phyloP scores from a whole-genome alignment of 2,113 vertebrate genomes.

The Dicentrarchus labrax region DNA sequence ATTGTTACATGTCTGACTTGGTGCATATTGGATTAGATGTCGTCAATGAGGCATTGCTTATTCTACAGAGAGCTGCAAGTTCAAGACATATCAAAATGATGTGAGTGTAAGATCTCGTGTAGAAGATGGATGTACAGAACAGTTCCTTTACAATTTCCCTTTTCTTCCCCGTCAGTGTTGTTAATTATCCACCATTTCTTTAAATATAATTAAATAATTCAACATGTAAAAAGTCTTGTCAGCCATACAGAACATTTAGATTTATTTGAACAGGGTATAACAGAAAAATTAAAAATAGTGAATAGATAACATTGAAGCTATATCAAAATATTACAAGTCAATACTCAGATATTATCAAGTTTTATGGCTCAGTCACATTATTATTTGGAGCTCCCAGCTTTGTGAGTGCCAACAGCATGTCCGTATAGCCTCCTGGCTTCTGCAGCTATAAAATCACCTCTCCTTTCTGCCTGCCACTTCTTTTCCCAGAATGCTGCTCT shows the following conservation, averaged over 20 bases:
- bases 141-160: background rate
- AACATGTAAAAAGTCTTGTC: background rate
- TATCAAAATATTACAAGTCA: background rate
- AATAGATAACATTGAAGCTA: background rate
- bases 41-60: background rate
- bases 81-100: too few relatives aligned
- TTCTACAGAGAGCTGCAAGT: background rate
- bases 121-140: background rate
- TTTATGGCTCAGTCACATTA: background rate
- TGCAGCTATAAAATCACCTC: conserved; percentile 23
- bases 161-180: background rate
- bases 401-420: background rate
- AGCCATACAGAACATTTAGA: background rate
- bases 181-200: background rate
- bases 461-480: conserved; percentile 23
- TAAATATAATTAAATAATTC: background rate
- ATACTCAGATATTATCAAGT: background rate
- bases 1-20: background rate
- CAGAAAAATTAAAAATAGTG: background rate
- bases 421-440: background rate
- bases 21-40: background rate
- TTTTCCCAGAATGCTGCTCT: conserved; percentile 61
- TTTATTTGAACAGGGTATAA: background rate
- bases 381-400: background rate
- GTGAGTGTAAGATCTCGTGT: background rate